Evolutionary conservation across 2,797 vertebrate genomes (phyloP).

Genomic region (Labroides dimidiatus): DNA sequence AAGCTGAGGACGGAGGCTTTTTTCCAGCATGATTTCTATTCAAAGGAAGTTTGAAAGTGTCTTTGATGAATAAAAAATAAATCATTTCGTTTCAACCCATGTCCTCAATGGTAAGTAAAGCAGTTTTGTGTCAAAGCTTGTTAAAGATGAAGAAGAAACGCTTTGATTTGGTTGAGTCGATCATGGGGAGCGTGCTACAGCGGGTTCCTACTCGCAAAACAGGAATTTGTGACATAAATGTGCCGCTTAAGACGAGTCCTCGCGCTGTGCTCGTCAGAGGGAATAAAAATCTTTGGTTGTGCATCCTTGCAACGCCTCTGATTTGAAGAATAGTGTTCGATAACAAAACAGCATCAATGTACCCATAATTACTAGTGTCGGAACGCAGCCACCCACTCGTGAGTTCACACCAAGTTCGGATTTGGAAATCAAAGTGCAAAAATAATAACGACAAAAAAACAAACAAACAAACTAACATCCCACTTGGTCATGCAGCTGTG

Average conservation of each 20-base stretch:
- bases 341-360: constrained; percentile 39
- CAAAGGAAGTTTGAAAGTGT: constrained; percentile 27
- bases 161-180: not conserved
- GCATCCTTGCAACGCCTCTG: constrained; percentile 24
- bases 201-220: constrained; percentile 16
- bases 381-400: constrained; percentile 20
- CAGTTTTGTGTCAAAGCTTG: constrained; percentile 14
- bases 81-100: constrained; percentile 44
- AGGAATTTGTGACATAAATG: constrained; percentile 14
- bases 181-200: constrained; percentile 1
- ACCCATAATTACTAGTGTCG: constrained; percentile 53
- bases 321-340: constrained; percentile 61
- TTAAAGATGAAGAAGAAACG: constrained; percentile 10
- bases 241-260: not conserved
- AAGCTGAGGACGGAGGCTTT: constrained; percentile 22
- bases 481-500: constrained; percentile 19
- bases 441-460: too few species aligned
- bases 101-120: constrained; percentile 19
- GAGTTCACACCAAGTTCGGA: constrained; percentile 20
- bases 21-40: constrained; percentile 67
- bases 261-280: constrained; percentile 21
- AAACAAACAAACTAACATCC: constrained; percentile 15
- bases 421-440: constrained; percentile 64
- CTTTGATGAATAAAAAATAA: constrained; percentile 36
- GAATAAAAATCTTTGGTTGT: constrained; percentile 40